Evolutionary conservation across 2,797 vertebrate species (phyloP).

Genomic region (Hafferia zeledoni): DNA sequence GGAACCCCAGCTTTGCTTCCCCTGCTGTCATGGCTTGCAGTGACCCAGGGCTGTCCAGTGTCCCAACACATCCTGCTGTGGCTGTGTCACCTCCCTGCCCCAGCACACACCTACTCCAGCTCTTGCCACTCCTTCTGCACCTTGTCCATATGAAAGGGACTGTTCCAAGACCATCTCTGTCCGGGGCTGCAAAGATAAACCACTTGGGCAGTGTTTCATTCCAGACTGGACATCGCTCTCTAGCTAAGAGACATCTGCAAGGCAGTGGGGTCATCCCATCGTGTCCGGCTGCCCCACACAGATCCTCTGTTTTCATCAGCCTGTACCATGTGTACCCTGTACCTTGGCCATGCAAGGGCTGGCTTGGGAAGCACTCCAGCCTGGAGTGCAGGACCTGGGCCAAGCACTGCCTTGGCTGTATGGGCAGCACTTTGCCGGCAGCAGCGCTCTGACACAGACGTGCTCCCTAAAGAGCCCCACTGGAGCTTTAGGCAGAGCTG

Average conservation of each 20-base stretch:
- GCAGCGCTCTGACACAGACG: not conserved
- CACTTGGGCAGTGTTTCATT: not conserved
- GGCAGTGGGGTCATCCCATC: accelerated
- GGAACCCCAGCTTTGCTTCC: not conserved
- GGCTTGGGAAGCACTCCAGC: not conserved
- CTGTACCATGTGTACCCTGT: not conserved
- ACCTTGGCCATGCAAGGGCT: not conserved
- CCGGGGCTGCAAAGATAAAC: not conserved
- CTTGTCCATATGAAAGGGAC: not conserved
- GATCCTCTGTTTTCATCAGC: not conserved
- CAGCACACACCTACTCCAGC: not conserved
- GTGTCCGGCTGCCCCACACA: not conserved
- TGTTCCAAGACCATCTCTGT: not conserved
- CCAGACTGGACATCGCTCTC: not conserved
- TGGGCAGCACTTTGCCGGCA: not conserved
- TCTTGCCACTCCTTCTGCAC: not conserved
- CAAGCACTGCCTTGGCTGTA: not conserved
- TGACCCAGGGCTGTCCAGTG: not conserved
- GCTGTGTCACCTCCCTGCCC: not conserved
- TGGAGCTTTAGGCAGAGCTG: accelerated
- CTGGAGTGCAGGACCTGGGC: not conserved
- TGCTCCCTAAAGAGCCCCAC: not conserved
- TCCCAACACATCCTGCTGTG: accelerated
- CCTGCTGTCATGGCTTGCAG: not conserved
- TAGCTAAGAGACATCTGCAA: not conserved